These are phyloP conservation scores for Tiaroga cobitis DNA, from an alignment of 2,797 vertebrate genomes.

Conservation along the genomic window DNA sequence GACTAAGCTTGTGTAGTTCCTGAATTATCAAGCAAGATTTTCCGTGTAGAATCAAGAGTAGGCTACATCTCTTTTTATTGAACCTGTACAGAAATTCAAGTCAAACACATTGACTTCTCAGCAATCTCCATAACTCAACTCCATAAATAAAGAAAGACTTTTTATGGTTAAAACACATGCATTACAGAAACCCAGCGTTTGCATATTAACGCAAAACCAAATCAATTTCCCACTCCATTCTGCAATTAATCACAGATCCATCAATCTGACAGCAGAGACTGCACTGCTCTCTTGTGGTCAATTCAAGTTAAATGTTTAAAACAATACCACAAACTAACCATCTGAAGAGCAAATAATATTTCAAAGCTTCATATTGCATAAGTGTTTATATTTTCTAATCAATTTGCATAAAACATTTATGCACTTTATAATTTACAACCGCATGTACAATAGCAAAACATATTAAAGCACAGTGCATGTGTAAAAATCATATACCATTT, in stretches of 20 bases:
- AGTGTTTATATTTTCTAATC: slow-evolving; percentile 20
- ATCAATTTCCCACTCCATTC: not conserved
- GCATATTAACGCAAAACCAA: not conserved
- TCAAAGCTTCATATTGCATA: slow-evolving; percentile 16
- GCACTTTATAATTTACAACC: slow-evolving; percentile 26
- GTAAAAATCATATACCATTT: not conserved
- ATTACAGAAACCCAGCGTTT: not conserved
- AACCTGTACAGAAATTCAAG: not conserved
- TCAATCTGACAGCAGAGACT: too few species aligned
- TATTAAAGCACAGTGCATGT: not conserved
- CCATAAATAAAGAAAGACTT: not conserved
- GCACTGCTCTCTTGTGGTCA: not conserved
- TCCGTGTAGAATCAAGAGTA: not conserved
- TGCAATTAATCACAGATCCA: too few species aligned
- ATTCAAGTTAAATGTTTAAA: not conserved
- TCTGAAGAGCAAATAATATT: not conserved
- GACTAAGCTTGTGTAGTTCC: not conserved
- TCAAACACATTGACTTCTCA: not conserved
- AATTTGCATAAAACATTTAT: slow-evolving; percentile 31
- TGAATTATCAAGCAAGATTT: not conserved
- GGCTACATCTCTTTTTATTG: too few species aligned
- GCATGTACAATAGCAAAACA: slow-evolving; percentile 7
- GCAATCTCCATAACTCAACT: not conserved
- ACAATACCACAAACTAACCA: not conserved
- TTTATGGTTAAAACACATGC: not conserved